These are phyloP conservation scores for Hippocampus zosterae DNA, from an alignment of 2,113 vertebrate species.

Conservation along the genomic window DNA sequence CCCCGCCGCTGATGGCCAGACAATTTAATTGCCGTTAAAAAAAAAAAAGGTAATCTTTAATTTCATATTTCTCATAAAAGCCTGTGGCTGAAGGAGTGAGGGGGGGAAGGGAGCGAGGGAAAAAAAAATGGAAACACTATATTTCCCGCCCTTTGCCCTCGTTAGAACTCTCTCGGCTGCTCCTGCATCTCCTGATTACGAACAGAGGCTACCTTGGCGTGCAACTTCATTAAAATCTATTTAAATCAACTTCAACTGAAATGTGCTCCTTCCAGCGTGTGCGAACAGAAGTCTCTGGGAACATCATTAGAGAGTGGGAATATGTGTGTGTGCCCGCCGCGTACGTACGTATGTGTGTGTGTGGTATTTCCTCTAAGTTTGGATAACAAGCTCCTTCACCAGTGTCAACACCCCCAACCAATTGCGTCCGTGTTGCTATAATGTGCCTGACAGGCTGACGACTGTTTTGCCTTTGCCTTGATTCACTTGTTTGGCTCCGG, in stretches of 20 bases:
- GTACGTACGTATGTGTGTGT: constrained; percentile 20
- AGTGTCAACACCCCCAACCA: constrained; percentile 69
- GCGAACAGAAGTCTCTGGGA: constrained; percentile 68
- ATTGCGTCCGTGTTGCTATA: constrained; percentile 62
- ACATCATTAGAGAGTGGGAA: constrained; percentile 67
- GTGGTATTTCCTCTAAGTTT: constrained; percentile 60
- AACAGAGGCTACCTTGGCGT: constrained; percentile 68
- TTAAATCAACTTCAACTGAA: constrained; percentile 78
- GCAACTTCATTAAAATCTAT: constrained; percentile 79
- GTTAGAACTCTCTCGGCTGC: constrained; percentile 68
- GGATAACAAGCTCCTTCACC: constrained; percentile 74
- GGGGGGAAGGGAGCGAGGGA: background rate
- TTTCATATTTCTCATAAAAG: constrained; percentile 75
- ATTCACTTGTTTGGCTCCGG: constrained; percentile 63
- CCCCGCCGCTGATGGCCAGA: constrained; percentile 56
- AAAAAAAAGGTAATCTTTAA: constrained; percentile 57
- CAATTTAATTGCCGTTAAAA: constrained; percentile 62
- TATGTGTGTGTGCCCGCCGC: constrained; percentile 25
- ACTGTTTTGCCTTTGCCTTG: constrained; percentile 53
- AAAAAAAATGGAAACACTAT: constrained; percentile 49
- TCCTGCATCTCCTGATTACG: constrained; percentile 66
- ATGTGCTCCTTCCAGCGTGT: constrained; percentile 68
- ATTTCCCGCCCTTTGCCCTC: constrained; percentile 73
- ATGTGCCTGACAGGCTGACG: constrained; percentile 62
- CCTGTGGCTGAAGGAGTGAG: constrained; percentile 60